phyloP scores from a whole-genome alignment of 1,140 invertebrate genomes.

The Atta cephalotes region DNA sequence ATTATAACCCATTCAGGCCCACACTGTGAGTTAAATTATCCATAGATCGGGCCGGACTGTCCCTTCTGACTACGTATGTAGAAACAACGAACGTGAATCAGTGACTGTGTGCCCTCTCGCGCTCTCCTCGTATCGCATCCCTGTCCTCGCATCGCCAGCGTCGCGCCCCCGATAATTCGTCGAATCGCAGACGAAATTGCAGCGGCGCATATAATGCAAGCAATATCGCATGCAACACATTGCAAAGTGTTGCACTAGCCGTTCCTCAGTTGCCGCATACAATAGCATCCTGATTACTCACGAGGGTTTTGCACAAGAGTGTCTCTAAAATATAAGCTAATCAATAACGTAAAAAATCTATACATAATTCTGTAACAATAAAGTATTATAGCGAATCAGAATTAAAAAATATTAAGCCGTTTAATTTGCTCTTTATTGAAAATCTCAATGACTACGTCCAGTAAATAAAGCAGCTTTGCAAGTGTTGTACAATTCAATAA shows the following conservation, averaged over 20 bases:
- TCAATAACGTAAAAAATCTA: background rate
- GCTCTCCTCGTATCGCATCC: conserved; percentile 25
- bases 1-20: conserved; percentile 83
- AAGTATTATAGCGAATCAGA: too few species aligned
- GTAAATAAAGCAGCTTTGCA: too few species aligned
- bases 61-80: conserved; percentile 48
- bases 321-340: background rate
- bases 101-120: conserved; percentile 38
- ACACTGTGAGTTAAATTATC: conserved; percentile 81
- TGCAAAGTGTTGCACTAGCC: conserved; percentile 21
- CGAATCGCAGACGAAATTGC: conserved; percentile 66
- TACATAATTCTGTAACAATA: too few species aligned
- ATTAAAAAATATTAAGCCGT: too few species aligned
- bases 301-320: background rate
- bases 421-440: too few species aligned
- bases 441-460: too few species aligned
- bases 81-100: conserved; percentile 77
- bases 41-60: conserved; percentile 70
- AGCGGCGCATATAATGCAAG: conserved; percentile 37
- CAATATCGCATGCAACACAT: conserved; percentile 45
- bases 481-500: too few species aligned
- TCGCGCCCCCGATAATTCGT: conserved; percentile 36
- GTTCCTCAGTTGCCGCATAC: conserved; percentile 42
- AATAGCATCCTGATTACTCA: conserved; percentile 76
- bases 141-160: background rate